Evolutionary conservation across 1,140 invertebrate genomes (phyloP).

Genomic region (Heterodera schachtii): DNA sequence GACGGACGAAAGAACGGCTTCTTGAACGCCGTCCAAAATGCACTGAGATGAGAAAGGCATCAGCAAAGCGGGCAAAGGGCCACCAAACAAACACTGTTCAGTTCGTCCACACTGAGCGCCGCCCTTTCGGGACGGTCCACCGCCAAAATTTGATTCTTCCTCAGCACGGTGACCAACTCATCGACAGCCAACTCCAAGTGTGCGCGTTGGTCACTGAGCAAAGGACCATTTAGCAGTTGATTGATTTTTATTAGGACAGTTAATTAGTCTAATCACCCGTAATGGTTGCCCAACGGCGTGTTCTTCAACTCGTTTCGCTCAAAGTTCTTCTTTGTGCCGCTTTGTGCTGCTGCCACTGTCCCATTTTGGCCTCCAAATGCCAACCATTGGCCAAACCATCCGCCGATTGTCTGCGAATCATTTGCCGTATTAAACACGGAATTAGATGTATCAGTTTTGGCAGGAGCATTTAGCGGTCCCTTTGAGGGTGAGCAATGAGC

Average conservation of each 20-base stretch:
- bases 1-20: conserved; percentile 81
- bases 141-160: conserved; percentile 57
- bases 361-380: background rate
- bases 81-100: conserved; percentile 64
- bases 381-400: background rate
- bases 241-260: too few relatives aligned
- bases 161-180: conserved; percentile 73
- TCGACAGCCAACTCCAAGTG: conserved; percentile 85
- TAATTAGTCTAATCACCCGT: conserved; percentile 73
- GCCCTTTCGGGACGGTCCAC: conserved; percentile 62
- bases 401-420: background rate
- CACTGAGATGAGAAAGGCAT: conserved; percentile 60
- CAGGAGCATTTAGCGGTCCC: background rate
- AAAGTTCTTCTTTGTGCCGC: conserved; percentile 67
- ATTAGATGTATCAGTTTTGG: background rate
- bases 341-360: background rate
- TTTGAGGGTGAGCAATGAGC: background rate
- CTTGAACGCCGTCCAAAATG: conserved; percentile 71
- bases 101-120: conserved; percentile 73
- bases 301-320: conserved; percentile 83
- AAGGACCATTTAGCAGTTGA: conserved; percentile 6
- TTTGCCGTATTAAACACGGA: too few relatives aligned
- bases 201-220: conserved; percentile 81
- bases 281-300: conserved; percentile 82
- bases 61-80: too few relatives aligned